Conservation (phyloP, 1,140 invertebrate species). For the Aethina tumida region DNA sequence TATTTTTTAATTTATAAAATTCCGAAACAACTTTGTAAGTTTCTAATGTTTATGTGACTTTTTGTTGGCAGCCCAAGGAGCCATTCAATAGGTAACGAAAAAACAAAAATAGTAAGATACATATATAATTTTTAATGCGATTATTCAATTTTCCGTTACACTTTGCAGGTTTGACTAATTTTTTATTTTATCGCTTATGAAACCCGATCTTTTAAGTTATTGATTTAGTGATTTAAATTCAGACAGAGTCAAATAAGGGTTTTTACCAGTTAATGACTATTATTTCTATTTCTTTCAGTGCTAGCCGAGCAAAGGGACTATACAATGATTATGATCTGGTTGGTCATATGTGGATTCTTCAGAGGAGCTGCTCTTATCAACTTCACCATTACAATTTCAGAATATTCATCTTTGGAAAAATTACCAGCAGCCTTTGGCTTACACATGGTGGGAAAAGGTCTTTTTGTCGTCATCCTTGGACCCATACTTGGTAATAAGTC, state of each 20-base stretch:
- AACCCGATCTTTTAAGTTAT: neutral
- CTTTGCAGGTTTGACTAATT: slow-evolving; percentile 10
- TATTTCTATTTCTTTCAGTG: slow-evolving; percentile 41
- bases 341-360: slow-evolving; percentile 61
- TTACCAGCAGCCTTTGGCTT: slow-evolving; percentile 64
- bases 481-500: slow-evolving; percentile 55
- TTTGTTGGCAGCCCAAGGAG: slow-evolving; percentile 36
- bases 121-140: slow-evolving; percentile 10
- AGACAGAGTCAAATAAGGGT: slow-evolving; percentile 17
- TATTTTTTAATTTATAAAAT: no score
- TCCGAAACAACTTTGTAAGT: no score
- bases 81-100: slow-evolving; percentile 33
- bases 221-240: slow-evolving; percentile 13
- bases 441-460: slow-evolving; percentile 65
- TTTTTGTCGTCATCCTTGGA: slow-evolving; percentile 57
- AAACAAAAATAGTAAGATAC: slow-evolving; percentile 19
- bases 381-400: slow-evolving; percentile 62
- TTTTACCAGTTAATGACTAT: slow-evolving; percentile 11
- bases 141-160: no score
- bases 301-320: slow-evolving; percentile 56
- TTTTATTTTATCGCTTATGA: slow-evolving; percentile 11
- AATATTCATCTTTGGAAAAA: slow-evolving; percentile 61
- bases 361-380: slow-evolving; percentile 63
- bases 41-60: slow-evolving; percentile 34
- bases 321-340: slow-evolving; percentile 51